Evolutionary conservation across 23 tunicate species (phyloP), one percentile per base, ranked within the genome.

Genomic region (Trididemnum nubilum): DNA sequence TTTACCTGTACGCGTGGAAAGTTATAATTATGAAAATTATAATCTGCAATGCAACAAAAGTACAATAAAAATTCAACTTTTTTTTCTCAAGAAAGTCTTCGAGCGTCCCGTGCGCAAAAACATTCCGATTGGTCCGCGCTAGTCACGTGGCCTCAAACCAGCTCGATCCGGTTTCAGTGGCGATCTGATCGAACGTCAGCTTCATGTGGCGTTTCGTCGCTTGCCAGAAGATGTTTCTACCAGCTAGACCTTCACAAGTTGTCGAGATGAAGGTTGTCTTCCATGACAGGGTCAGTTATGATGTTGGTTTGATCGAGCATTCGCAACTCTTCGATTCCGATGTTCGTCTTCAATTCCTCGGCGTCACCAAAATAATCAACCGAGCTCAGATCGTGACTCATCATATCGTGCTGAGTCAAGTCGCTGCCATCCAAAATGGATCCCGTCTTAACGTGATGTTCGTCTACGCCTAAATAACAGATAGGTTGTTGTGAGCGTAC

Each of bases 261-360:
- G 26, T 61, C 67, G n/a, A 61, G 67, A 33, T 67, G 74, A 26
- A 89, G 85, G 7, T 40, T 33, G 39, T 89, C 94, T 74, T 91
- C 97, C 75, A 91, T 81, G 51, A 71, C 86, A 18, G 97, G 90
- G 57, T 91, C 97, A 1, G 85, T 83, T 50, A 91, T 86, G 34
- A 83, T 60, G 40, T 85, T 76, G 25, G 90, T 38, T 33, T 81
- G 87, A 0, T 91, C 90, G 54, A 91, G 79, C 97, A 91, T 91
- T 72, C 87, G 97, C 59, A 91, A 73, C 61, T 85, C 97, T 66
- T 91, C 97, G 1, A 91, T 70, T 58, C 97, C 97, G 33, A 91
- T 65, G 60, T 85, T 91, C 33, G 73, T 81, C 51, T 85, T 91
- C 32, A 91, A 75, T 5, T 90, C 90, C n/a, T 91, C 97, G 58